A percentile compares a stretch with the other conserved stretches of the same genome.
These are phyloP conservation scores for Quiscalus mexicanus DNA, from an alignment of 2,113 vertebrate genomes.

Conservation along the genomic window DNA sequence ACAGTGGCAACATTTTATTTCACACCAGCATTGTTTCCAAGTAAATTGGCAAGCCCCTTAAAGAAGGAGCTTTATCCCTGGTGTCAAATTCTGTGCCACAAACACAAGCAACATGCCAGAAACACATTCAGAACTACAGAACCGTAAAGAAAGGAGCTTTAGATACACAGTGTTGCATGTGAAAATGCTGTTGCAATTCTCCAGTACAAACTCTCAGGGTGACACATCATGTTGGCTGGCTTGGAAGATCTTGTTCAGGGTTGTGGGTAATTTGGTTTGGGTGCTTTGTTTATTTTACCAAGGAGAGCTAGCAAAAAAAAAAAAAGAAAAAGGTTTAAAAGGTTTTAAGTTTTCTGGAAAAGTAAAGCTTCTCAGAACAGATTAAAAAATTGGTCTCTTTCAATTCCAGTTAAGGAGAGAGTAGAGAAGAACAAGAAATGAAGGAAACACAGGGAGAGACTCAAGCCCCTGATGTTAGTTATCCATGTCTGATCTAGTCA, in stretches of 20 bases:
- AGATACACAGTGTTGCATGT: neutral
- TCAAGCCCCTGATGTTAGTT: neutral
- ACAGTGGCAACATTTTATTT: neutral
- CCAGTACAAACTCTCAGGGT: neutral
- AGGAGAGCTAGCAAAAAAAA: neutral
- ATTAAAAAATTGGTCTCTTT: neutral
- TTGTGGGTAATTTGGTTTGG: neutral
- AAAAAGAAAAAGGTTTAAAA: too few species aligned
- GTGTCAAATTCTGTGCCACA: neutral
- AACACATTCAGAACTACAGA: neutral
- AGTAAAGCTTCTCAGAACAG: neutral
- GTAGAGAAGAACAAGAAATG: fast-evolving
- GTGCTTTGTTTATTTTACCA: neutral
- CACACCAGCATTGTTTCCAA: neutral
- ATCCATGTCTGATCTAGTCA: neutral
- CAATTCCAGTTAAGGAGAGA: neutral
- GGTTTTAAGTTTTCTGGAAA: neutral
- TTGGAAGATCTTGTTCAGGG: neutral
- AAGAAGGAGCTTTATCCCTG: neutral
- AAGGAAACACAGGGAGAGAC: neutral
- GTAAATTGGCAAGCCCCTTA: neutral
- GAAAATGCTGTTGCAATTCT: neutral
- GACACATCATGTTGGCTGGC: neutral
- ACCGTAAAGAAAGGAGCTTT: neutral
- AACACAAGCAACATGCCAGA: neutral